Percentiles rank a stretch among this genome's conserved stretches.
phyloP scores from a whole-genome alignment of 2,888 invertebrate species.

The Lampropteryx suffumata region DNA sequence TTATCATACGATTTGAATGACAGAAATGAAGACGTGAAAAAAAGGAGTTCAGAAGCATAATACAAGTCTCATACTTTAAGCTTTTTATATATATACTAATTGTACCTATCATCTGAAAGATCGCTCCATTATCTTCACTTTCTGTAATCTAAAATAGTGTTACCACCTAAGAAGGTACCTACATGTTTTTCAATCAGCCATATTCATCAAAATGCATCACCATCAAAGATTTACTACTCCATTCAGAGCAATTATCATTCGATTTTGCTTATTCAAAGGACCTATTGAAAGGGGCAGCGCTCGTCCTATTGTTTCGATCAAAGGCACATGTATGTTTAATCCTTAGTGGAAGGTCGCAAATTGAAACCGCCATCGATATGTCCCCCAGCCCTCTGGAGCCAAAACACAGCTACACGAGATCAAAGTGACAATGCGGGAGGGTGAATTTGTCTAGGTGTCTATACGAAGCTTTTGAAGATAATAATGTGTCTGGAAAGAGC shows the following conservation, averaged over 20 bases:
- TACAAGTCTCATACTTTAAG: too few relatives aligned
- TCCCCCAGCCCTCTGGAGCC: conserved; percentile 55
- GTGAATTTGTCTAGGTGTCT: conserved; percentile 74
- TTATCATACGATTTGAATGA: conserved; percentile 26
- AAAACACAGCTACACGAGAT: conserved; percentile 68
- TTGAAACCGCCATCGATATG: conserved; percentile 64
- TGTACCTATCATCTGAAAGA: too few relatives aligned
- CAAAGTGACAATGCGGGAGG: conserved; percentile 76
- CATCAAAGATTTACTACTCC: conserved; percentile 1
- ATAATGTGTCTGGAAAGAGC: conserved; percentile 14
- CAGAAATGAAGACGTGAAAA: conserved; percentile 10
- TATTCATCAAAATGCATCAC: not conserved
- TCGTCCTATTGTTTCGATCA: conserved; percentile 23
- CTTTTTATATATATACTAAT: too few relatives aligned
- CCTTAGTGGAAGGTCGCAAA: conserved; percentile 54
- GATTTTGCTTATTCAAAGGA: conserved; percentile 19
- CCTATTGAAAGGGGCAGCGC: conserved; percentile 18
- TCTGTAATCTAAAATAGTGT: too few relatives aligned
- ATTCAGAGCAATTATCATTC: conserved; percentile 12
- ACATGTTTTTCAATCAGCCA: conserved; percentile 1
- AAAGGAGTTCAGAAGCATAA: too few relatives aligned
- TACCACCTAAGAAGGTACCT: too few relatives aligned
- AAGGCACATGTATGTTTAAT: conserved; percentile 51
- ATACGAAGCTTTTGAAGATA: conserved; percentile 29
- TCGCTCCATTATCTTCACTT: too few relatives aligned